phyloP scores from a whole-genome alignment of 2,113 vertebrate species.

The Ailuropoda melanoleuca region DNA sequence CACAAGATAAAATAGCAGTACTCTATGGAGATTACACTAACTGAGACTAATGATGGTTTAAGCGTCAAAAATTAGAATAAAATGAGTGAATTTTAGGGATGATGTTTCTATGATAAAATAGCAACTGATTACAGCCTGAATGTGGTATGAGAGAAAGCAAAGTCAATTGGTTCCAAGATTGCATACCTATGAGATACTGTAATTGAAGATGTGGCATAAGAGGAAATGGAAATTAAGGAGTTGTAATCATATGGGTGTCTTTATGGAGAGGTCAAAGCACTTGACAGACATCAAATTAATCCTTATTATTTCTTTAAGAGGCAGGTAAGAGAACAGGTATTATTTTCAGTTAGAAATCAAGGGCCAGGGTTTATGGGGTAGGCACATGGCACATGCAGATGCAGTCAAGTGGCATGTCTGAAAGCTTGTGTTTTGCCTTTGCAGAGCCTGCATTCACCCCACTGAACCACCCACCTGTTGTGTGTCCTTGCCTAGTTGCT shows the following conservation, averaged over 20 bases:
- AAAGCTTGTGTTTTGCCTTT: background rate
- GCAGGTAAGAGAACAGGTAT: background rate
- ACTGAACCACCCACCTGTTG: background rate
- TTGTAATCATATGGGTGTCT: constrained; percentile 49
- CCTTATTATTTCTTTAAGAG: constrained; percentile 36
- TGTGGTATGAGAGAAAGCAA: constrained; percentile 53
- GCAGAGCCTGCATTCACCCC: background rate
- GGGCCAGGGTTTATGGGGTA: background rate
- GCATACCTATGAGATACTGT: constrained; percentile 20
- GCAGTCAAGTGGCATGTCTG: background rate
- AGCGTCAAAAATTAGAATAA: constrained; percentile 64
- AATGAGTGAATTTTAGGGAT: constrained; percentile 66
- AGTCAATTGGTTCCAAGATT: constrained; percentile 59
- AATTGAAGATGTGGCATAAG: constrained; percentile 21
- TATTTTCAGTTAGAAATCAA: constrained; percentile 38
- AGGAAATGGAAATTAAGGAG: constrained; percentile 56
- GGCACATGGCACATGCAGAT: background rate
- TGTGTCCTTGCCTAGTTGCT: background rate
- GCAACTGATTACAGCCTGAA: constrained; percentile 64
- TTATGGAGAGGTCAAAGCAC: constrained; percentile 37
- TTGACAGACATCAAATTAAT: constrained; percentile 53
- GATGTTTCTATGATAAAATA: constrained; percentile 60
- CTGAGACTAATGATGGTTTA: constrained; percentile 64
- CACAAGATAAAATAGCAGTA: constrained; percentile 45
- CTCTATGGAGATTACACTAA: constrained; percentile 59